phyloP scores from a whole-genome alignment of 2,113 vertebrate species.

The Prolemur simus region DNA sequence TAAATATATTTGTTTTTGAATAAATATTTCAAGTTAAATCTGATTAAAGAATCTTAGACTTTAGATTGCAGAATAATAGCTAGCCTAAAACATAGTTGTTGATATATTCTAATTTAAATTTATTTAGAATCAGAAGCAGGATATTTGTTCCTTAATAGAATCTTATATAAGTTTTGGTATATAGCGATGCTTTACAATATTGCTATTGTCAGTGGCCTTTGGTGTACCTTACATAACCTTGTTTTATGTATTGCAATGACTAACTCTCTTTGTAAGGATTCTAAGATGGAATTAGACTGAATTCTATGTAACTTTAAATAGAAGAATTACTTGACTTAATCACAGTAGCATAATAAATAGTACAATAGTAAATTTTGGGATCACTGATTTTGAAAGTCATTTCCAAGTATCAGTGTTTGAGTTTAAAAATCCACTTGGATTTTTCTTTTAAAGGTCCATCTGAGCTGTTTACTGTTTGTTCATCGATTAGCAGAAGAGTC shows the following conservation, averaged over 20 bases:
- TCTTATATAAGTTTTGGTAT: neutral
- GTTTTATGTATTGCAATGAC: neutral
- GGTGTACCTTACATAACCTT: neutral
- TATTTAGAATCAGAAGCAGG: neutral
- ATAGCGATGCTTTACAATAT: neutral
- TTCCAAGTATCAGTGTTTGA: neutral
- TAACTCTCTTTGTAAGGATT: neutral
- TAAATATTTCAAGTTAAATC: neutral
- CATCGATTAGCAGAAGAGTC: conserved; percentile 86
- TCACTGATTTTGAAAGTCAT: neutral
- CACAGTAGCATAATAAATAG: neutral
- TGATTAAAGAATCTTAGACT: neutral
- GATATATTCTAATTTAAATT: conserved; percentile 13
- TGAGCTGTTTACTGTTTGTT: conserved; percentile 86
- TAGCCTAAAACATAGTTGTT: neutral
- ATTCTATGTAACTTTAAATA: neutral
- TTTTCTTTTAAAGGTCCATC: conserved; percentile 83
- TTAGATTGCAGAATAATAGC: neutral
- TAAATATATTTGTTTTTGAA: neutral
- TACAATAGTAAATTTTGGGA: neutral
- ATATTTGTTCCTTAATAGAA: neutral
- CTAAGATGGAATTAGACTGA: neutral
- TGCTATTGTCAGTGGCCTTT: neutral
- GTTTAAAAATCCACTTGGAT: neutral
- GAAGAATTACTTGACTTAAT: neutral